These are phyloP conservation scores for Lochmaea capreae DNA, from an alignment of 2,888 invertebrate genomes.

Conservation along the genomic window DNA sequence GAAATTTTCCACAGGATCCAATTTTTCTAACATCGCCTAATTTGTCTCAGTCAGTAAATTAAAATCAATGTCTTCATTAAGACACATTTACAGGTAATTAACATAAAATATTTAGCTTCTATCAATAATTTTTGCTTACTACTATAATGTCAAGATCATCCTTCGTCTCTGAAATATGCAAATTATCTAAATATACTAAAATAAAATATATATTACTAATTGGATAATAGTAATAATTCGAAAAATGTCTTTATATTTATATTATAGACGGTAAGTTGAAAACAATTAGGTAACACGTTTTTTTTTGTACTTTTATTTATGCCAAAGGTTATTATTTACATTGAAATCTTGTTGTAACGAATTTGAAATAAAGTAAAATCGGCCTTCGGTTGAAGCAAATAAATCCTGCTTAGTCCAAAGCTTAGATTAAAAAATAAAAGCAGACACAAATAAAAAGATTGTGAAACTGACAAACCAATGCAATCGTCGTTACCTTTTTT, in stretches of 20 bases:
- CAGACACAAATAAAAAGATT: no score
- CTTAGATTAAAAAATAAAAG: not conserved
- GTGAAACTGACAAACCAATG: no score
- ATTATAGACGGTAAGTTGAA: not conserved
- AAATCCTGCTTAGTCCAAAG: not conserved
- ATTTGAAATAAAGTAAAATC: not conserved
- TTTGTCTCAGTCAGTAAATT: not conserved
- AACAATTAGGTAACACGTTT: slow-evolving; percentile 1
- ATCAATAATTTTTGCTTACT: not conserved
- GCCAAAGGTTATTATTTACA: not conserved
- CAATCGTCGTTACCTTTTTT: no score
- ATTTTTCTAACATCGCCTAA: not conserved
- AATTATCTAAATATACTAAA: not conserved
- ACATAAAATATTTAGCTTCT: not conserved
- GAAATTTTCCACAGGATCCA: no score
- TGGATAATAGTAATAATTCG: not conserved
- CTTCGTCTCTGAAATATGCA: not conserved
- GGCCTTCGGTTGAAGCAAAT: not conserved
- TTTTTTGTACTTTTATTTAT: not conserved
- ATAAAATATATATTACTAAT: not conserved
- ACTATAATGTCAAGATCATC: not conserved
- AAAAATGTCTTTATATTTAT: not conserved
- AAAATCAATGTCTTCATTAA: not conserved
- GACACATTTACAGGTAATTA: not conserved
- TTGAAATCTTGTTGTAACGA: not conserved